Percentiles rank a stretch among this genome's conserved stretches.
These are phyloP conservation scores for Catostomus latipinnis DNA, from an alignment of 2,797 vertebrate genomes.

Conservation along the genomic window DNA sequence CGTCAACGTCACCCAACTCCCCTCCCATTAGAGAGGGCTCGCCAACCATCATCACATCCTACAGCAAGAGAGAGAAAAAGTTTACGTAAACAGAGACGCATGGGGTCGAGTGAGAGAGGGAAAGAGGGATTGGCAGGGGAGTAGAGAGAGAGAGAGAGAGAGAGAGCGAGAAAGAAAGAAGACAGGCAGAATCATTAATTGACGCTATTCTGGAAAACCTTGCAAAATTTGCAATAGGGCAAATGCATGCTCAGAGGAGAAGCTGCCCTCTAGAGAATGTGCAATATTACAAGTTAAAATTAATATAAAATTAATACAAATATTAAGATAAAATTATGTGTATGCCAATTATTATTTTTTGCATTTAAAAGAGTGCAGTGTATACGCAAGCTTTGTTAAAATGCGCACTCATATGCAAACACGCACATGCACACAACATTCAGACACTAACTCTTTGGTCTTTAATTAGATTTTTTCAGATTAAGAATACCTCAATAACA, in stretches of 20 bases:
- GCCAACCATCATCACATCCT: constrained; percentile 99
- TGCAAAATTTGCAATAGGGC: constrained; percentile 4
- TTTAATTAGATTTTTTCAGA: constrained; percentile 56
- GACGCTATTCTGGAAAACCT: neutral
- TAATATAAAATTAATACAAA: constrained; percentile 6
- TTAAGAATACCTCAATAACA: constrained; percentile 54
- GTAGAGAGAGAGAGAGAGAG: neutral
- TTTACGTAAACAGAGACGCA: constrained; percentile 24
- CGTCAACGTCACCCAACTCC: constrained; percentile 98
- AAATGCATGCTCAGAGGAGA: constrained; percentile 28
- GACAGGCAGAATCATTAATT: constrained; percentile 20
- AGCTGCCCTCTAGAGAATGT: neutral
- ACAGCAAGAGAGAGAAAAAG: constrained; percentile 43
- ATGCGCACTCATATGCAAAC: constrained; percentile 44
- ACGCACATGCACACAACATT: constrained; percentile 44
- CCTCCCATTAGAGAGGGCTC: constrained; percentile 99
- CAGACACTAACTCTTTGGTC: constrained; percentile 51
- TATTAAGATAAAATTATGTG: constrained; percentile 2
- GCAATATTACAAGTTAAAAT: neutral
- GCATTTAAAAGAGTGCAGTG: constrained; percentile 3
- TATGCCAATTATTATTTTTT: constrained; percentile 2
- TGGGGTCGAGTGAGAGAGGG: constrained; percentile 12
- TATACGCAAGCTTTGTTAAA: constrained; percentile 14
- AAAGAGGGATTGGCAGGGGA: neutral
- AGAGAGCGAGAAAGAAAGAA: neutral